Evolutionary conservation across 2,797 vertebrate genomes (phyloP).

Genomic region (Crax fasciolata): DNA sequence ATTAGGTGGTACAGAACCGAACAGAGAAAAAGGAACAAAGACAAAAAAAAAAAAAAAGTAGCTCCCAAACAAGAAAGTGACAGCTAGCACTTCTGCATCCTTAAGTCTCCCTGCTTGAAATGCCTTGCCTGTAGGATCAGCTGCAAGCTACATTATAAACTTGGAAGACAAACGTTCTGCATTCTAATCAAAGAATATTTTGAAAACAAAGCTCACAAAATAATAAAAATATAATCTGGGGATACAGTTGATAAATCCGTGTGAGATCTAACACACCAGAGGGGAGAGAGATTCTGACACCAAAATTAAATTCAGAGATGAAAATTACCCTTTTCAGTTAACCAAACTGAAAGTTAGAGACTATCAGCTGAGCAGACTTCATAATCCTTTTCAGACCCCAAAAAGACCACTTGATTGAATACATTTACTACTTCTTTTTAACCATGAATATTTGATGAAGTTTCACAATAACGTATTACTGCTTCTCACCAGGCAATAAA

Average conservation of each 20-base stretch:
- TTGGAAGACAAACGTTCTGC: background rate
- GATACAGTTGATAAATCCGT: constrained; percentile 65
- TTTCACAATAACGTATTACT: constrained; percentile 98
- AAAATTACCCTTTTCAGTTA: constrained; percentile 86
- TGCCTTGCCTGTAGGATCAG: background rate
- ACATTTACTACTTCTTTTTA: constrained; percentile 99
- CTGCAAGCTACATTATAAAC: constrained; percentile 16
- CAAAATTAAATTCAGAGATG: constrained; percentile 80
- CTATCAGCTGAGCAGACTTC: constrained; percentile 97
- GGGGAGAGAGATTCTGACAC: constrained; percentile 66
- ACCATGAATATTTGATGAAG: constrained; percentile 99
- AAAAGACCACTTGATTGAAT: constrained; percentile 99
- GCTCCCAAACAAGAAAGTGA: background rate
- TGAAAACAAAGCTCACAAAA: constrained; percentile 20
- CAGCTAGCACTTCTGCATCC: background rate
- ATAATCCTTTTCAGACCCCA: constrained; percentile 84
- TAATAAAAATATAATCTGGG: constrained; percentile 1
- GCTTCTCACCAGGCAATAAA: constrained; percentile 99
- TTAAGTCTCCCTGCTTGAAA: background rate
- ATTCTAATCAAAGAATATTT: background rate
- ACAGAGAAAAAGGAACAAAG: background rate
- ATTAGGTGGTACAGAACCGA: background rate
- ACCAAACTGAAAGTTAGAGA: constrained; percentile 92
- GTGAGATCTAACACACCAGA: constrained; percentile 10
- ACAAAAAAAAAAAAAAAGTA: background rate